Percentiles rank a stretch among this genome's conserved stretches.
These are phyloP conservation scores for Adrianichthys oophorus DNA, from an alignment of 2,797 vertebrate genomes.

Conservation along the genomic window DNA sequence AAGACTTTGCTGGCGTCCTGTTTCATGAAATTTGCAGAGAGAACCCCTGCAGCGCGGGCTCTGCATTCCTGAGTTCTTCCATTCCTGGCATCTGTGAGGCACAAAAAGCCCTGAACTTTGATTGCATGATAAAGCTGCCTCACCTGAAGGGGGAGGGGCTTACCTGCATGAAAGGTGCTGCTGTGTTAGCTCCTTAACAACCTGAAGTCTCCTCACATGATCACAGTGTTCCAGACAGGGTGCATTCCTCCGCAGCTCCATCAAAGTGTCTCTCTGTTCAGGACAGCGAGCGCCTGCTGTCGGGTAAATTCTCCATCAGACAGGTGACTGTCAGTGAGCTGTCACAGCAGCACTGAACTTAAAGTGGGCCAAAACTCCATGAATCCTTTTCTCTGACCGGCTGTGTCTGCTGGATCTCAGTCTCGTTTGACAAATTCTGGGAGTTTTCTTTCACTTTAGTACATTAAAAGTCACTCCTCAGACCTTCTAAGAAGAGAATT, in stretches of 20 bases:
- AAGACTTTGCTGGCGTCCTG: constrained; percentile 2
- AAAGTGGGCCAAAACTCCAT: constrained; percentile 2
- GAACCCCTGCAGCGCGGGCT: neutral
- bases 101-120: neutral
- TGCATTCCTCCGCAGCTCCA: too few relatives aligned
- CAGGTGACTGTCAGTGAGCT: constrained; percentile 12
- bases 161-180: neutral
- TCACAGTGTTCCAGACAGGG: too few relatives aligned
- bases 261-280: too few relatives aligned
- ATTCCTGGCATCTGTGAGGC: neutral
- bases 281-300: neutral
- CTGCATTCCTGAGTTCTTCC: neutral
- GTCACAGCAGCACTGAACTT: constrained; percentile 24
- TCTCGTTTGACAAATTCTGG: too few relatives aligned
- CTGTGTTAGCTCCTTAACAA: neutral
- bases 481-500: too few relatives aligned
- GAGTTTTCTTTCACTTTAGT: too few relatives aligned
- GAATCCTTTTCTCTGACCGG: constrained; percentile 3
- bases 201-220: too few relatives aligned
- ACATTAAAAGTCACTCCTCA: too few relatives aligned
- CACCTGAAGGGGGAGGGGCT: neutral
- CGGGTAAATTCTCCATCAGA: neutral
- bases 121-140: neutral
- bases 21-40: constrained; percentile 14
- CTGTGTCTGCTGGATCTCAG: too few relatives aligned